A percentile compares a stretch with the other conserved stretches of the same genome.
phyloP scores from a whole-genome alignment of 2,113 vertebrate species.

The Aphyosemion australe region DNA sequence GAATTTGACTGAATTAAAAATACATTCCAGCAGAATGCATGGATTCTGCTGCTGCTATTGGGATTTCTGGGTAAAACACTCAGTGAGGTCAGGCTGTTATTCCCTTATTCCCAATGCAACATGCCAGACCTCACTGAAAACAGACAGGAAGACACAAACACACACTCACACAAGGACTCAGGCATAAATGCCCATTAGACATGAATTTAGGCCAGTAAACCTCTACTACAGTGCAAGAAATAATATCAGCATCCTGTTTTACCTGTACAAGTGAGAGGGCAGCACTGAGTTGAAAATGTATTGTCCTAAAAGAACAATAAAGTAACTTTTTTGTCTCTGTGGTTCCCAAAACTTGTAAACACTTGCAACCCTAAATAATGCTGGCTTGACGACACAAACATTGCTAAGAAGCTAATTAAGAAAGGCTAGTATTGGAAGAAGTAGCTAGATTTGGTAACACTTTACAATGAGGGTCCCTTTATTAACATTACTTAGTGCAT shows the following conservation, averaged over 20 bases:
- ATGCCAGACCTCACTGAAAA: slow-evolving; percentile 39
- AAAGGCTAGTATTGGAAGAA: too few relatives aligned
- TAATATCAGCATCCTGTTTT: slow-evolving; percentile 1
- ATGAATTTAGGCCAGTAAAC: slow-evolving; percentile 22
- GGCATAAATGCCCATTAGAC: slow-evolving; percentile 21
- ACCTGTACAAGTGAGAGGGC: slow-evolving; percentile 1
- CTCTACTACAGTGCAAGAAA: slow-evolving; percentile 13
- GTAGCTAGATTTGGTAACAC: too few relatives aligned
- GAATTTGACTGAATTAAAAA: neutral
- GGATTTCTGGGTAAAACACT: slow-evolving; percentile 65
- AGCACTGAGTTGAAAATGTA: neutral
- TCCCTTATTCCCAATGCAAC: slow-evolving; percentile 66
- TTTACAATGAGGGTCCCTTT: too few relatives aligned
- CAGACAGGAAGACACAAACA: slow-evolving; percentile 27
- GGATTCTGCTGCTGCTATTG: slow-evolving; percentile 36
- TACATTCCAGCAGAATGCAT: slow-evolving; percentile 37
- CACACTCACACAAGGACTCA: slow-evolving; percentile 16
- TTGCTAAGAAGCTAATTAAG: too few relatives aligned
- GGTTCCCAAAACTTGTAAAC: too few relatives aligned
- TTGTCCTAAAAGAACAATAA: neutral
- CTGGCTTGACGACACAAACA: too few relatives aligned
- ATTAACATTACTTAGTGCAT: too few relatives aligned
- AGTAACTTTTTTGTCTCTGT: too few relatives aligned
- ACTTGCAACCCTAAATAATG: too few relatives aligned
- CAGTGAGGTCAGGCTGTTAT: slow-evolving; percentile 66